Percentiles rank a stretch among this genome's conserved stretches.
Conservation (phyloP, 2,888 invertebrate species). For the Shargacucullia verbasci region DNA sequence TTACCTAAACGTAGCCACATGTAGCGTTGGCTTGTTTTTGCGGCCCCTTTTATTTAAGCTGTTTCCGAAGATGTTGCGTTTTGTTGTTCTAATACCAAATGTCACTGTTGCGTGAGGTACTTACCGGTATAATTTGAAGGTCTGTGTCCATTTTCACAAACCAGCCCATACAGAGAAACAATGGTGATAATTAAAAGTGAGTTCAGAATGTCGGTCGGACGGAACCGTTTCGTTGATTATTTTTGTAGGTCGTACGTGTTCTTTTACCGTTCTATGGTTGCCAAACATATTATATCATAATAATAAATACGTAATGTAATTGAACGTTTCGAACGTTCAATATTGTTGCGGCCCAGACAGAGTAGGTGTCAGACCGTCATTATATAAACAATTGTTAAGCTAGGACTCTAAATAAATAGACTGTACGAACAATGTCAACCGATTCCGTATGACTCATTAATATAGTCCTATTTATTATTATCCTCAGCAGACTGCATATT, state of each 20-base stretch:
- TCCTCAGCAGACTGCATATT: no score
- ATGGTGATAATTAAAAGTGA: constrained; percentile 40
- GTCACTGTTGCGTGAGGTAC: background rate
- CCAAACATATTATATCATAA: constrained; percentile 41
- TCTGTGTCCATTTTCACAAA: background rate
- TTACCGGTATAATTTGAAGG: background rate
- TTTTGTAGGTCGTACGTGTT: constrained; percentile 61
- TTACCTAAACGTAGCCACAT: no score
- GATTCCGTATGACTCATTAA: no score
- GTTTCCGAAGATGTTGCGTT: no score
- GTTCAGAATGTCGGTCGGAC: constrained; percentile 26
- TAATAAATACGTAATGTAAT: constrained; percentile 31
- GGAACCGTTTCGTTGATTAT: constrained; percentile 43
- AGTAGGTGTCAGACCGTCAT: constrained; percentile 4
- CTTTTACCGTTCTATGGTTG: constrained; percentile 51
- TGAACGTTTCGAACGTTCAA: constrained; percentile 15
- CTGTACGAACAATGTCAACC: background rate
- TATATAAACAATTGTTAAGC: constrained; percentile 3
- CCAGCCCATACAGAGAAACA: constrained; percentile 16
- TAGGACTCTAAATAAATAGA: background rate
- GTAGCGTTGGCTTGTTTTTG: no score
- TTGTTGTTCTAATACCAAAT: background rate
- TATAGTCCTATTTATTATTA: no score
- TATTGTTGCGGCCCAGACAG: constrained; percentile 16
- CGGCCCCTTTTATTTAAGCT: no score